Evolutionary conservation across 2,113 vertebrate species (phyloP).

Genomic region (Mionectes macconnelli): DNA sequence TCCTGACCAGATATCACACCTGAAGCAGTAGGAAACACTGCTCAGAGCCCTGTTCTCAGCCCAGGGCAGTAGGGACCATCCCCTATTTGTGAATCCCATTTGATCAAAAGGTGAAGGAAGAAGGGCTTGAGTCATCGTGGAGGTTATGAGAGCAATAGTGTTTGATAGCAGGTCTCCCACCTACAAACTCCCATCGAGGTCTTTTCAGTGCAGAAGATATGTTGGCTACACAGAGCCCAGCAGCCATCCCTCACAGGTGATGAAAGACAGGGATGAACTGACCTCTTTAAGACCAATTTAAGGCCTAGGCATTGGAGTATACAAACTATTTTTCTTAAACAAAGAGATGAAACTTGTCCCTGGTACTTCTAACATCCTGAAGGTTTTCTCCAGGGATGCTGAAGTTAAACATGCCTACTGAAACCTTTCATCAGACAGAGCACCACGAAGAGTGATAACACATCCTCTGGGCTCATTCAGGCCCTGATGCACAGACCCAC

Average conservation of each 20-base stretch:
- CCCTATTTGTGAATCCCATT: not conserved
- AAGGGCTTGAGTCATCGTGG: not conserved
- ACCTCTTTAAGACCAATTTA: not conserved
- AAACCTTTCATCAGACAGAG: not conserved
- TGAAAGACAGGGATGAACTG: not conserved
- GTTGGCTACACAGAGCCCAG: not conserved
- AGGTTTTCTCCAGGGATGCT: not conserved
- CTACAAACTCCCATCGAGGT: fast-evolving
- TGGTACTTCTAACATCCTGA: not conserved
- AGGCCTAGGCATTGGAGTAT: not conserved
- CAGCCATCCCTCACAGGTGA: not conserved
- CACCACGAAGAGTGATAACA: fast-evolving
- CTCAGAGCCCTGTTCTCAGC: not conserved
- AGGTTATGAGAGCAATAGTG: not conserved
- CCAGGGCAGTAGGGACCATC: not conserved
- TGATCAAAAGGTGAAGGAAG: not conserved
- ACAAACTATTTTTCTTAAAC: not conserved
- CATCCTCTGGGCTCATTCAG: not conserved
- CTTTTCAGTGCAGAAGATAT: not conserved
- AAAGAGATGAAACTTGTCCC: not conserved
- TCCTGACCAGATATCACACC: not conserved
- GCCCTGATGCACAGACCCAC: fast-evolving
- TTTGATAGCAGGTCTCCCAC: not conserved
- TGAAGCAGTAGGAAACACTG: not conserved
- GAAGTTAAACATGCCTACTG: not conserved